Evolutionary conservation across 2,888 invertebrate species (phyloP).

Genomic region (Tachina fera): DNA sequence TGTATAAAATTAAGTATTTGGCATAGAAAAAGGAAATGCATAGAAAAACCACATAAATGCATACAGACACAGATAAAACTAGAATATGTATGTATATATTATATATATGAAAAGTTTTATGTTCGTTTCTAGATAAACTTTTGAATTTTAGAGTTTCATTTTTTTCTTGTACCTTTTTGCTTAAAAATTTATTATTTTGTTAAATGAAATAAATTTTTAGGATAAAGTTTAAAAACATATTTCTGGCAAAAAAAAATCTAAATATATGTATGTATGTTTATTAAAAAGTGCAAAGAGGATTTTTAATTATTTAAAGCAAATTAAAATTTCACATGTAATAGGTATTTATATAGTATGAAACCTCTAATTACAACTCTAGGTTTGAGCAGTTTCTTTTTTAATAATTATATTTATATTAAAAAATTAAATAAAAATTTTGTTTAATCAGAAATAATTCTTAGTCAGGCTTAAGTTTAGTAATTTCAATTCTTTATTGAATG

Average conservation of each 20-base stretch:
- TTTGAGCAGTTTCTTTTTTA: not conserved
- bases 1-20: slow-evolving; percentile 15
- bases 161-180: not conserved
- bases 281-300: not conserved
- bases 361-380: not conserved
- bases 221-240: slow-evolving; percentile 16
- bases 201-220: slow-evolving; percentile 33
- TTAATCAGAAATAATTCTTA: too few relatives aligned
- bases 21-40: slow-evolving; percentile 33
- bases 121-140: slow-evolving; percentile 43
- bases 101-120: slow-evolving; percentile 49
- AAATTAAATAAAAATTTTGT: too few relatives aligned
- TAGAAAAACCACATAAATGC: slow-evolving; percentile 36
- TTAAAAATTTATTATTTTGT: slow-evolving; percentile 42
- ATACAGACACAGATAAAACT: slow-evolving; percentile 17
- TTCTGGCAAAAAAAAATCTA: not conserved
- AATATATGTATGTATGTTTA: too few relatives aligned
- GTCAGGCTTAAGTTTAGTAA: too few relatives aligned
- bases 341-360: not conserved
- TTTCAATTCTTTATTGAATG: too few relatives aligned
- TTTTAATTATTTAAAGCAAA: not conserved
- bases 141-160: slow-evolving; percentile 36
- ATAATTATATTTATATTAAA: too few relatives aligned
- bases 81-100: slow-evolving; percentile 25
- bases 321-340: not conserved